phyloP scores from a whole-genome alignment of 2,113 vertebrate genomes.

The Prietella phreatophila region DNA sequence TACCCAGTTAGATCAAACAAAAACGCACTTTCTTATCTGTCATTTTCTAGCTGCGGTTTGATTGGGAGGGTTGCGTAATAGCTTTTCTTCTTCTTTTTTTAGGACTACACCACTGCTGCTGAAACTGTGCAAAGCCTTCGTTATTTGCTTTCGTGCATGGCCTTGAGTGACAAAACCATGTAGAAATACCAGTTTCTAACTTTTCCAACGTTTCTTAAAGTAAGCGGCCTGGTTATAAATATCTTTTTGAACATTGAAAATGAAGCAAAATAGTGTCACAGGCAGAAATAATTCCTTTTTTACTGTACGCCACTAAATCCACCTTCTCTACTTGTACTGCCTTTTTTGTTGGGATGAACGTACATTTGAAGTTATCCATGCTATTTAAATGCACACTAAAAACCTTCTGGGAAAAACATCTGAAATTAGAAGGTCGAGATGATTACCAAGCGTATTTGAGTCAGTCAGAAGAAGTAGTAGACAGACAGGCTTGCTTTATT shows the following conservation, averaged over 20 bases:
- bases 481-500: background rate
- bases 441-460: no score
- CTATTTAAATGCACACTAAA: no score
- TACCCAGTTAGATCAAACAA: no score
- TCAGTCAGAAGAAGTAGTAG: background rate
- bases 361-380: no score
- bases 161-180: background rate
- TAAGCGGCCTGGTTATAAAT: background rate
- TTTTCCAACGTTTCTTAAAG: background rate
- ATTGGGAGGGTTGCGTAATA: no score
- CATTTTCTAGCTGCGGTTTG: no score
- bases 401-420: no score
- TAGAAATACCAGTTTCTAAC: background rate
- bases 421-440: no score
- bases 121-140: background rate
- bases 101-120: background rate
- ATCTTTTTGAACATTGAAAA: background rate
- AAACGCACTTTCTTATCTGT: no score
- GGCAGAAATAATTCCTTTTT: background rate
- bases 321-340: background rate
- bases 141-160: background rate
- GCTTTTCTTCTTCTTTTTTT: no score
- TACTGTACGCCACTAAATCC: background rate
- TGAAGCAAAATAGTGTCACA: background rate
- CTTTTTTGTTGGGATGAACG: no score